Percentiles rank a stretch among this genome's conserved stretches.
phyloP scores from a whole-genome alignment of 2,797 vertebrate species.

The Anguilla obscura region DNA sequence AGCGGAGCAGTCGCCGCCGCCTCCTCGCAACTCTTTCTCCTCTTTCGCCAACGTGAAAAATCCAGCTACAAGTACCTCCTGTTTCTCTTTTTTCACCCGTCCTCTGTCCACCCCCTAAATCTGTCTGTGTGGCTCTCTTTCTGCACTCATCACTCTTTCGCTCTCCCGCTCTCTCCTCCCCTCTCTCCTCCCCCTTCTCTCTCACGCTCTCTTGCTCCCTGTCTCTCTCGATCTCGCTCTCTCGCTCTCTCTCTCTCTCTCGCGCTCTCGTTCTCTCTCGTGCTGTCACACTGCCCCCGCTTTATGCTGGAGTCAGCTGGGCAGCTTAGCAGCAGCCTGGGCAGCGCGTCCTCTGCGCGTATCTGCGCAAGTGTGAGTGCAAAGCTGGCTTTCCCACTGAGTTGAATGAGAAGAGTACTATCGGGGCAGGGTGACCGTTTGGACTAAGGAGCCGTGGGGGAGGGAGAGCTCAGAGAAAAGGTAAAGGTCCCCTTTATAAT shows the following conservation, averaged over 20 bases:
- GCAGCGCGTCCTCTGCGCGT: slow-evolving; percentile 40
- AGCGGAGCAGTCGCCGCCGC: background rate
- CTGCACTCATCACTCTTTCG: slow-evolving; percentile 22
- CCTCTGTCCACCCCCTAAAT: slow-evolving; percentile 22
- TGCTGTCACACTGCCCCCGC: slow-evolving; percentile 63
- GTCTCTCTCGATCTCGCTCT: slow-evolving; percentile 43
- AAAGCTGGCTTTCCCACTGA: slow-evolving; percentile 44
- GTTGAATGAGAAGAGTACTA: slow-evolving; percentile 50
- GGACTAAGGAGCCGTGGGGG: slow-evolving; percentile 26
- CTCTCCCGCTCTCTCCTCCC: slow-evolving; percentile 50
- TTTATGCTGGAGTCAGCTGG: slow-evolving; percentile 61
- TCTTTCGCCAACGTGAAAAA: slow-evolving; percentile 44
- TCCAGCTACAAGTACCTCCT: slow-evolving; percentile 47
- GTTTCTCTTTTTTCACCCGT: slow-evolving; percentile 50
- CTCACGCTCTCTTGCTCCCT: slow-evolving; percentile 33
- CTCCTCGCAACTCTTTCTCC: slow-evolving; percentile 46
- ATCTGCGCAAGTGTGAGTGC: slow-evolving; percentile 48
- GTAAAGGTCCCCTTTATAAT: slow-evolving; percentile 30
- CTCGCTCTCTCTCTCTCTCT: slow-evolving; percentile 58
- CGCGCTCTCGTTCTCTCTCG: slow-evolving; percentile 47
- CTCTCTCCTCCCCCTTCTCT: slow-evolving; percentile 60
- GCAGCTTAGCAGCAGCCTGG: slow-evolving; percentile 65
- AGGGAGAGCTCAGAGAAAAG: background rate
- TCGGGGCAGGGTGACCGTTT: slow-evolving; percentile 38
- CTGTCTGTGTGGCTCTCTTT: slow-evolving; percentile 1